Evolutionary conservation across 2,797 vertebrate genomes (phyloP).

Genomic region (Carapus acus): DNA sequence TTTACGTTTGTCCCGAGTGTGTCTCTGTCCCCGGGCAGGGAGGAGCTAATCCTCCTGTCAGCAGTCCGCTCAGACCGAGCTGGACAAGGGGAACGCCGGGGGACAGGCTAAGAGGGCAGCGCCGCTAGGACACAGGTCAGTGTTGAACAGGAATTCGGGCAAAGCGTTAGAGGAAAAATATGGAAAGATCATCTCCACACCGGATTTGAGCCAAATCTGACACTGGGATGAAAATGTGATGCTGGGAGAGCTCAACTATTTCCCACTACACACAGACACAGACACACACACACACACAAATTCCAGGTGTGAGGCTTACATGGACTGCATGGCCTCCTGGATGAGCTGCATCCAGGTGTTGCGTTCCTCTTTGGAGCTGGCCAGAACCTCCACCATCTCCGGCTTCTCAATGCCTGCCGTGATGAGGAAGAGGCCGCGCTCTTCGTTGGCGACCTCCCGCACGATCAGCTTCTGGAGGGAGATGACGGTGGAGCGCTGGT

Average conservation of each 20-base stretch:
- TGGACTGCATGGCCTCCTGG: conserved; percentile 85
- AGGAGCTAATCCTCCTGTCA: conserved; percentile 60
- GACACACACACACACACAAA: not conserved
- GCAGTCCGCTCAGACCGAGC: conserved; percentile 50
- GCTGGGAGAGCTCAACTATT: not conserved
- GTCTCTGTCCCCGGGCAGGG: conserved; percentile 64
- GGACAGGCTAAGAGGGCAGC: no score
- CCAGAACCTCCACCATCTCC: conserved; percentile 93
- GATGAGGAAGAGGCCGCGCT: conserved; percentile 94
- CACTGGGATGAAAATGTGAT: no score
- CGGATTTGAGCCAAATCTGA: no score
- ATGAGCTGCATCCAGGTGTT: conserved; percentile 92
- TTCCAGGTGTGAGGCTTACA: conserved; percentile 69
- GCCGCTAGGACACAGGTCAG: no score
- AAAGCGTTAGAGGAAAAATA: no score
- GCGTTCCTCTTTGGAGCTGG: conserved; percentile 88
- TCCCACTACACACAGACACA: not conserved
- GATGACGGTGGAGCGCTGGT: conserved; percentile 93
- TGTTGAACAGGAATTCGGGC: no score
- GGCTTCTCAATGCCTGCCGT: conserved; percentile 83
- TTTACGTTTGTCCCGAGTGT: conserved; percentile 60
- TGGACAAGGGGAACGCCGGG: conserved; percentile 38
- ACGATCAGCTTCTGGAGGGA: conserved; percentile 95
- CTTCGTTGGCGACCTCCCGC: conserved; percentile 93
- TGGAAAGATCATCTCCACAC: no score